Base-by-base conservation (phyloP, 2,797 vertebrate species). In the Margarornis squamiger region DNA sequence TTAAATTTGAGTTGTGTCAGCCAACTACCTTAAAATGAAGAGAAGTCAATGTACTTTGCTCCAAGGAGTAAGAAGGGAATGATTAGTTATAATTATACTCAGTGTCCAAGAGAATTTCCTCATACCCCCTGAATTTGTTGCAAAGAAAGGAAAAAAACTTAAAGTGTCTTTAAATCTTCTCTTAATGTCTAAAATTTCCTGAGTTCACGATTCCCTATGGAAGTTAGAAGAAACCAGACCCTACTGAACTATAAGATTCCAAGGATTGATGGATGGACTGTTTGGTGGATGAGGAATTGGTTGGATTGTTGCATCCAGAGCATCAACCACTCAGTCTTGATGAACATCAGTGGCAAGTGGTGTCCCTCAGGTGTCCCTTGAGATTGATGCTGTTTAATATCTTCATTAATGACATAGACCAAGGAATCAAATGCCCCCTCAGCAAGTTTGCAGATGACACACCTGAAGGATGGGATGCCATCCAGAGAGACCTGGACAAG, bases 1-100 rank as follows among this genome's bases (percentile, higher is more conserved):
- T 97, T 98, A 97, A 96, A 97, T 97, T 97, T 97, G 92, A 97
- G 96, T 96, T 97, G 90, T 97, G 95, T 97, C 97, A 97, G 94
- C 94, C 96, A 97, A 92, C 76, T 89, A 94, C 96, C 83, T 97
- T 96, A 95, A 97, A 97, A 97, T 94, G 87, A 97, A 96, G 93
- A 92, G 86, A 96, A 97, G 86, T 97, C 94, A 96, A 96, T 93
- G 93, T 95, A 92, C 38, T 30, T 97, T 97, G 88, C 96, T 97
- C 92, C 58, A 39, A 98, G 97, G 97, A 97, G 96, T 97, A 97
- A 95, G 90, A 97, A 97, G 88, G 86, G 95, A 96, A 97, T 97
- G 7, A 95, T 97, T 97, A 97, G 90, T 94, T 97, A 80, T 95
- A 97, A 95, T 97, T 97, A 93, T 86, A 92, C 90, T 97, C 93